Conservation (phyloP, 1,140 invertebrate genomes). For the Listronotus oregonensis region DNA sequence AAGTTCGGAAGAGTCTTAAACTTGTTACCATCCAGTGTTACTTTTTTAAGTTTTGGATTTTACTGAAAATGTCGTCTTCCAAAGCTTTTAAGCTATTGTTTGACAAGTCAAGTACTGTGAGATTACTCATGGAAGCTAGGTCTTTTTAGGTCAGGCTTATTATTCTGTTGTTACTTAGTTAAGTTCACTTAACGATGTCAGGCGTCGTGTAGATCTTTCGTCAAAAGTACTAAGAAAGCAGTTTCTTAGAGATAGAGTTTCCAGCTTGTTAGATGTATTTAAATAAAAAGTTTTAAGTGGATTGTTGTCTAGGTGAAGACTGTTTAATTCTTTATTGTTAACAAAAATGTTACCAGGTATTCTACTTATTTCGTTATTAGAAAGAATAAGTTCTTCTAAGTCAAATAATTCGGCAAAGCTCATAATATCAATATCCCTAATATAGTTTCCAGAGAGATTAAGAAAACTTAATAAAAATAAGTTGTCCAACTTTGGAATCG, state of each 20-base stretch:
- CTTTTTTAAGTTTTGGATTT: slow-evolving; percentile 43
- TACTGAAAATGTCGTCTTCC: slow-evolving; percentile 43
- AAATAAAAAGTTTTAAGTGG: slow-evolving; percentile 43
- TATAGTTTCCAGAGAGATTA: slow-evolving; percentile 48
- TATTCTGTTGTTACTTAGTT: slow-evolving; percentile 49
- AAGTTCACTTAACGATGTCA: slow-evolving; percentile 42
- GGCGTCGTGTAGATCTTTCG: slow-evolving; percentile 33
- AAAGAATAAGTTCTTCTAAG: slow-evolving; percentile 46
- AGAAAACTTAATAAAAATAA: slow-evolving; percentile 42
- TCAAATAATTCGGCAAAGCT: slow-evolving; percentile 43
- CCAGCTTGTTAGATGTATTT: slow-evolving; percentile 41
- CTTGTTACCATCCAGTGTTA: slow-evolving; percentile 48
- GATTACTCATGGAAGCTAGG: slow-evolving; percentile 41
- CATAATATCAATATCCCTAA: slow-evolving; percentile 42
- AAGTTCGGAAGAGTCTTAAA: slow-evolving; percentile 48
- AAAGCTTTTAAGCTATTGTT: slow-evolving; percentile 46
- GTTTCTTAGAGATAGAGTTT: slow-evolving; percentile 46
- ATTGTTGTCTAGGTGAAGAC: slow-evolving; percentile 48
- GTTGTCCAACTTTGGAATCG: slow-evolving; percentile 41
- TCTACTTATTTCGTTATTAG: slow-evolving; percentile 49
- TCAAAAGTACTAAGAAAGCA: slow-evolving; percentile 46
- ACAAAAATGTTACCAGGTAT: slow-evolving; percentile 43
- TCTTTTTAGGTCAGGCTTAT: slow-evolving; percentile 24
- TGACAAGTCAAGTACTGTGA: slow-evolving; percentile 48
- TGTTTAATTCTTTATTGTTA: slow-evolving; percentile 42